Percentiles rank a stretch among this genome's conserved stretches.
Conservation (phyloP, 1,140 invertebrate species). For the Bombus pyrosoma region DNA sequence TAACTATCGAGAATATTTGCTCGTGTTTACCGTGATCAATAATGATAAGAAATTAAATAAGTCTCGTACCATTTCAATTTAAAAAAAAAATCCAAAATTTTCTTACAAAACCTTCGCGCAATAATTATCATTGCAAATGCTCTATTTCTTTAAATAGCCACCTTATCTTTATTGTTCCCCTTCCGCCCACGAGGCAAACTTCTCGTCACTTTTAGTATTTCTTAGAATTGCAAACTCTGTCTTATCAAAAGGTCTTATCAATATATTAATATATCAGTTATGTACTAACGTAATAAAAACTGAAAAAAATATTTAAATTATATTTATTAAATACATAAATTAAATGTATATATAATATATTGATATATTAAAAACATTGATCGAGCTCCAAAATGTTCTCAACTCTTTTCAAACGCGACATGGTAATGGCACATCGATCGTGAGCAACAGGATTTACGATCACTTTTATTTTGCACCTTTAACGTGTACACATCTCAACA, state of each 20-base stretch:
- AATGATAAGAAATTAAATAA: neutral
- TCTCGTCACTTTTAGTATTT: too few relatives aligned
- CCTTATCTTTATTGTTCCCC: neutral
- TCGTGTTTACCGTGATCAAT: neutral
- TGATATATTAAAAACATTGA: neutral
- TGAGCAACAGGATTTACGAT: constrained; percentile 6
- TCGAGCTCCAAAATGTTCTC: neutral
- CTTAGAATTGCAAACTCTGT: neutral
- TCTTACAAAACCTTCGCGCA: neutral
- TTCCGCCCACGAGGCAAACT: neutral
- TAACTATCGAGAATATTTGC: neutral
- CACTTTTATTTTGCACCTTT: constrained; percentile 68
- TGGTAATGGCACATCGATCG: neutral
- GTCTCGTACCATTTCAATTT: too few relatives aligned
- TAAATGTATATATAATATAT: neutral
- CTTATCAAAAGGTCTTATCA: neutral
- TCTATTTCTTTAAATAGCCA: neutral
- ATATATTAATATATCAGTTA: neutral
- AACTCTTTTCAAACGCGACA: neutral
- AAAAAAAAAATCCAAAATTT: fast-evolving
- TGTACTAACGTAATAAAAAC: neutral
- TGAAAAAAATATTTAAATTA: neutral
- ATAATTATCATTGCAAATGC: neutral
- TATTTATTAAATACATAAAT: neutral
- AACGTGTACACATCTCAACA: constrained; percentile 71